Base-by-base conservation (phyloP, 2,113 vertebrate species). In the Antechinus stuartii region DNA sequence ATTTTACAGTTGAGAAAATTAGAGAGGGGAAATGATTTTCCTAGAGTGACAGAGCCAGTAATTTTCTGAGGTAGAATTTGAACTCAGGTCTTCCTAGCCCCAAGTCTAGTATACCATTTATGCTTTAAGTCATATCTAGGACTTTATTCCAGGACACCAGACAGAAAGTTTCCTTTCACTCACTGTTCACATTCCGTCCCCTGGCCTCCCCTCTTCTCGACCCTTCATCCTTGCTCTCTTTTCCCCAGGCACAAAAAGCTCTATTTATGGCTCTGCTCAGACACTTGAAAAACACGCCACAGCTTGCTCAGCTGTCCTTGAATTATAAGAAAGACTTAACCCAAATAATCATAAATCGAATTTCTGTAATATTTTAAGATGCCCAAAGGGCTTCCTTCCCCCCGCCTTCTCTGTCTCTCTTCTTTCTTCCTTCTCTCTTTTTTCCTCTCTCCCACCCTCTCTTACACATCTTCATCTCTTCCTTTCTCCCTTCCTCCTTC, bases 351-450 rank as follows among this genome's bases (percentile, higher is more conserved):
- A 68, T 14, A 68, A 68, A n/a, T n/a, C 14, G 8, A 76, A 76
- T 35, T 76, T 76, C 61, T 76, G 35, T 16, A 76, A 68, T 35
- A 11, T 35, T 68, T 68, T 35, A 68, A 68, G 61, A n/a, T n/a
- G 35, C 5, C 68, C 68, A n/a, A 76, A n/a, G 35, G 14, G 68
- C 14, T 8, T 26, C 24, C 24, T 23, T 25, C 4, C 7, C 25
- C 2, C 30, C 2, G 0, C 3, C 10, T 16, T 2, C 16, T 1
- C 14, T 3, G 2, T 16, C 56, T 55, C 19, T 24, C 22, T 55
- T 23, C 54, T 24, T 55, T 16, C 54, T 23, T 24, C 19, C 16
- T 16, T 55, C 4, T 16, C 22, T 55, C 54, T 16, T 23, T 55
- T 2, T 55, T 16, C 22, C 54, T 55, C 23, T 55, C 54, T 55